Evolutionary conservation across 2,113 vertebrate species (phyloP), one percentile per base, ranked within the genome.

Genomic region (Proteles cristata): DNA sequence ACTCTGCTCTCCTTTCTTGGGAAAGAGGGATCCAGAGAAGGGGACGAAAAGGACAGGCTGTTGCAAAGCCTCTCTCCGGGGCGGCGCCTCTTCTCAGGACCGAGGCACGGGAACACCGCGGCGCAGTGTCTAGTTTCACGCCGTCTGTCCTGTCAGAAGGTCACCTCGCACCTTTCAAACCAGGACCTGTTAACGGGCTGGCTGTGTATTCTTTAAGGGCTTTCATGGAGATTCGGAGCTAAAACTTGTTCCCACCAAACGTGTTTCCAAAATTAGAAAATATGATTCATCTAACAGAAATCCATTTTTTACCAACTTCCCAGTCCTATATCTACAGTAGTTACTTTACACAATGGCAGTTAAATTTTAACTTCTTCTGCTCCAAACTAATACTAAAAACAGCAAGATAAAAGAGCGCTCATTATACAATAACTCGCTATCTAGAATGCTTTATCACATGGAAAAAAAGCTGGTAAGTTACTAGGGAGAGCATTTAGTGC

Each of bases 201-300:
- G 53, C 58, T 88, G 9, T 11, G 33, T 58, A 26, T 63, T 83
- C 63, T 63, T 76, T 53, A 50, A 50, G 39, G 79, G 77, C 68
- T 74, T 86, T 50, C 68, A 61, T n/a, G 39, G 33, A 84, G 53
- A 83, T 21, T 58, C 48, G 55, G 55, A 63, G 68, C 68, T 87
- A 83, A 90, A n/a, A 53, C 71, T 19, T 71, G 63, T 73, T 73
- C 53, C 48, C 17, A 58, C 14, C 92, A n/a, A 92, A 9, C 33
- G 14, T 12, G 79, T 89, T n/a, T 94, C 74, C 77, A 86, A 93
- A 93, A 83, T 63, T 83, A 90, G 80, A 96, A 87, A 76, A 53
- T 6, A 58, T 39, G 45, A 88, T 58, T 94, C 55, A 48, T 73
- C 63, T 73, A 94, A 88, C 2, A 92, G 63, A 97, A 88, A 58